These are phyloP conservation scores for Blastobasis lacticolella DNA, from an alignment of 2,888 invertebrate species.

Conservation along the genomic window DNA sequence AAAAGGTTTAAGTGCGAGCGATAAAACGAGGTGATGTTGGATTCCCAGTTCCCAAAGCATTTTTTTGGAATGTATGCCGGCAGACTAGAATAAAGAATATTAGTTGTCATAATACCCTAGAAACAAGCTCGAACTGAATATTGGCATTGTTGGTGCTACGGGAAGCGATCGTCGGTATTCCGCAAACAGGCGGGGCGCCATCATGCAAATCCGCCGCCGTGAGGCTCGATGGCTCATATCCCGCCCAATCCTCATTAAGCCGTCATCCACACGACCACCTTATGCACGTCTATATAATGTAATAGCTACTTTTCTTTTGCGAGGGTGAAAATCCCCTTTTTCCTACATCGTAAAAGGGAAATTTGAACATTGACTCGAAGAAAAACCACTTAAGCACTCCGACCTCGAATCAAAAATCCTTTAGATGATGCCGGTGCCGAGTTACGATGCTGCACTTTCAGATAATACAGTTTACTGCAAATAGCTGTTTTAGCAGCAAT, in stretches of 20 bases:
- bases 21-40: not conserved
- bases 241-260: slow-evolving; percentile 43
- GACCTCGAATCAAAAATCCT: slow-evolving; percentile 41
- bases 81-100: not conserved
- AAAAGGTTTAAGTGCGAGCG: not conserved
- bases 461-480: slow-evolving; percentile 33
- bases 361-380: slow-evolving; percentile 36
- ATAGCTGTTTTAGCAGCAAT: slow-evolving; percentile 26
- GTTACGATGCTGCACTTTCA: slow-evolving; percentile 43
- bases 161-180: not conserved
- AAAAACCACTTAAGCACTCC: slow-evolving; percentile 33
- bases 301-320: slow-evolving; percentile 31
- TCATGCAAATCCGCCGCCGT: slow-evolving; percentile 22
- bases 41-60: not conserved
- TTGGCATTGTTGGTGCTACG: not conserved
- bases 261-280: slow-evolving; percentile 33
- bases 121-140: not conserved
- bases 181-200: slow-evolving; percentile 3
- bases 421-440: slow-evolving; percentile 27
- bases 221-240: not conserved
- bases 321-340: slow-evolving; percentile 40
- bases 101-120: slow-evolving; percentile 2
- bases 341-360: slow-evolving; percentile 45
- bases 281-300: slow-evolving; percentile 32
- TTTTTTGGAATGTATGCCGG: too few relatives aligned